Evolutionary conservation across 2,113 vertebrate species (phyloP), one percentile per base, ranked within the genome.

Genomic region (Podocnemis expansa): DNA sequence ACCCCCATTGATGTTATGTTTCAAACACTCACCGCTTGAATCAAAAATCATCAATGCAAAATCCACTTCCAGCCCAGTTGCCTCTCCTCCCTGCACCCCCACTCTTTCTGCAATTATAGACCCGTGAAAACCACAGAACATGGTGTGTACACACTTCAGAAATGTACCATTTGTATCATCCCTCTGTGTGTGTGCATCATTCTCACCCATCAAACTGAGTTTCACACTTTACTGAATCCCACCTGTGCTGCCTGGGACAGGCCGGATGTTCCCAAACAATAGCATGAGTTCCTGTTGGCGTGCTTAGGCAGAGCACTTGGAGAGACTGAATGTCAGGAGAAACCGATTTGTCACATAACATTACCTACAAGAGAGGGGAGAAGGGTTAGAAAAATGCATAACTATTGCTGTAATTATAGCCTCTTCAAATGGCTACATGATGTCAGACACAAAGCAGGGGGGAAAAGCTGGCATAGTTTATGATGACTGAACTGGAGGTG

Each of bases 121-220:
- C 8, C 0, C 17, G 80, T 45, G 47, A 31, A 93, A 79, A 24
- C 19, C 2, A 29, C 19, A n/a, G 78, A 49, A 67, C n/a, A 70
- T 5, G 19, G 17, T 17, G n/a, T 38, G 34, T 2, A 43, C 51
- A 16, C 82, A 60, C 25, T 0, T 5, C 63, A 34, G 17, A 94
- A n/a, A 22, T 58, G 12, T 88, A 55, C 24, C 49, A 47, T 82
- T 10, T 27, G 41, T 56, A n/a, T 31, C 52, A 85, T n/a, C 70
- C 34, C n/a, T 51, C 43, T 9, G 0, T 0, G 58, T 19, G 0
- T 0, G 0, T 7, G 78, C 80, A 82, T 51, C 5, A 2, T 92
- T 94, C 88, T 84, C 87, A 90, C 82, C 58, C 24, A 2, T 41
- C 27, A 82, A 67, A 58, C n/a, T 12, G 60, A 88, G 87, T 75